phyloP scores from a whole-genome alignment of 2,113 vertebrate genomes.

The Bothrops jararaca region DNA sequence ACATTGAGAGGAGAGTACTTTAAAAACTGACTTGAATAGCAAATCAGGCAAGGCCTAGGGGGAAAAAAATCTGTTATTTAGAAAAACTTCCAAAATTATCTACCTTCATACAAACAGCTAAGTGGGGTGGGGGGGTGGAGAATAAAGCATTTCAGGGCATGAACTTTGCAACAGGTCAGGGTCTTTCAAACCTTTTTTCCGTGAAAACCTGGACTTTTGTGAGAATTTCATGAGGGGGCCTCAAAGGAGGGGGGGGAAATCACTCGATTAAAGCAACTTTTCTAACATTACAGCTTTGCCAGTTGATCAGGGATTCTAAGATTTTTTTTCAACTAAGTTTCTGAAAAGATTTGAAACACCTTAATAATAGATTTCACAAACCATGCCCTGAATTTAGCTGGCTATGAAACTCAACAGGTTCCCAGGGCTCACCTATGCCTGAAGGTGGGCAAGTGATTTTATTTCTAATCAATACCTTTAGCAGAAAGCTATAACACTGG shows the following conservation, averaged over 20 bases:
- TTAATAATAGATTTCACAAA: not conserved
- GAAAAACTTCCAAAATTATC: not conserved
- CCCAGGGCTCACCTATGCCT: not conserved
- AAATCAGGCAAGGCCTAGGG: not conserved
- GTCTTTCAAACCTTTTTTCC: not conserved
- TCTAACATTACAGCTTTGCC: not conserved
- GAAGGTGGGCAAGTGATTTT: not conserved
- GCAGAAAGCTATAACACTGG: not conserved
- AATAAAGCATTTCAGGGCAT: not conserved
- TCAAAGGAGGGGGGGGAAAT: not conserved
- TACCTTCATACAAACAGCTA: not conserved
- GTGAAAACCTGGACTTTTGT: not conserved
- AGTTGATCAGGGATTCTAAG: not conserved
- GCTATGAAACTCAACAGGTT: not conserved
- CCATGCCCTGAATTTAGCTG: not conserved
- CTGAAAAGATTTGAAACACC: not conserved
- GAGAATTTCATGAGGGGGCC: not conserved
- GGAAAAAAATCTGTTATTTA: not conserved
- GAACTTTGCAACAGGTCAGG: not conserved
- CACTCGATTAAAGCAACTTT: not conserved
- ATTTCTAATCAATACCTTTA: not conserved
- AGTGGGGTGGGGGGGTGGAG: fast-evolving
- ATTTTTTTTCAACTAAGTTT: not conserved
- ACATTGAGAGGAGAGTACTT: not conserved
- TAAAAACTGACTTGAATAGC: not conserved